A percentile compares a stretch with the other conserved stretches of the same genome.
phyloP scores from a whole-genome alignment of 2,113 vertebrate genomes.

The Tenrec ecaudatus region DNA sequence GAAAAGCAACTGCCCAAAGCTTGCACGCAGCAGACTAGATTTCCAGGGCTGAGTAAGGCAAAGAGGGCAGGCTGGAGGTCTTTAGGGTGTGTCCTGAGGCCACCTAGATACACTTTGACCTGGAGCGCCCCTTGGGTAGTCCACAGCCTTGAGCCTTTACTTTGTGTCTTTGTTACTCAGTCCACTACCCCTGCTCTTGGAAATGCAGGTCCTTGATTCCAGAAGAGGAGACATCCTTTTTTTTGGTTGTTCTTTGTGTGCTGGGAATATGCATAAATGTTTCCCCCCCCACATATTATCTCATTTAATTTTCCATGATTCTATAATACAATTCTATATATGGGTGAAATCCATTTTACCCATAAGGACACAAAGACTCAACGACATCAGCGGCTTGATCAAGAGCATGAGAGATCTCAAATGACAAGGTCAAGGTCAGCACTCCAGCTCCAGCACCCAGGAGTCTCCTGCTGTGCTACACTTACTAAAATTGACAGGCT shows the following conservation, averaged over 20 bases:
- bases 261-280: neutral
- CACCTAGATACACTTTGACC: neutral
- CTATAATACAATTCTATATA: neutral
- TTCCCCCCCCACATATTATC: no score
- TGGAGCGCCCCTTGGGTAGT: neutral
- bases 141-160: neutral
- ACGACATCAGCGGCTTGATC: constrained; percentile 25
- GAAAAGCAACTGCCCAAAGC: neutral
- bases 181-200: neutral
- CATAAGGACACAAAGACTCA: constrained; percentile 20
- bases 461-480: neutral
- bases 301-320: neutral
- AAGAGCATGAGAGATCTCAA: neutral
- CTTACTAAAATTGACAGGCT: constrained; percentile 1
- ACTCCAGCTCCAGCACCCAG: neutral
- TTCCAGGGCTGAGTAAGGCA: neutral
- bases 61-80: neutral
- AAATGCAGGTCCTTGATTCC: neutral
- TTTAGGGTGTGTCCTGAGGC: neutral
- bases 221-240: constrained; percentile 14
- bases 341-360: constrained; percentile 1
- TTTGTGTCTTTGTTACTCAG: neutral
- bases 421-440: neutral
- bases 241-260: constrained; percentile 31
- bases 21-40: neutral